A percentile compares a stretch with the other conserved stretches of the same genome.
These are phyloP conservation scores for Ophraella communa DNA, from an alignment of 2,888 invertebrate genomes.

Conservation along the genomic window DNA sequence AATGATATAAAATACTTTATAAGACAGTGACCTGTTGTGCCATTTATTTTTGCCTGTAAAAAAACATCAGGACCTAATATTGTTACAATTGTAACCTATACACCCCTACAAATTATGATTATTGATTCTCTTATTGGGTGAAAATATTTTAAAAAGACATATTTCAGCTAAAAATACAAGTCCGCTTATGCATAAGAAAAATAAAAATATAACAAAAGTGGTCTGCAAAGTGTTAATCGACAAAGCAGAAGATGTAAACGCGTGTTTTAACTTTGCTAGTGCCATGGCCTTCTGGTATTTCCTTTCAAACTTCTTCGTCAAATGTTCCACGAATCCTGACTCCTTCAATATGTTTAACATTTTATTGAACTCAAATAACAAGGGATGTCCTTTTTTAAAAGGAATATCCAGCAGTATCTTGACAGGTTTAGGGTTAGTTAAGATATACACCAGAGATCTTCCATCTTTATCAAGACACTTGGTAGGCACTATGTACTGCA, in stretches of 20 bases:
- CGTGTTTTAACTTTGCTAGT: not conserved
- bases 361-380: slow-evolving; percentile 4
- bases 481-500: slow-evolving; percentile 21
- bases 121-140: not conserved
- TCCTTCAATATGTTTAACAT: slow-evolving; percentile 7
- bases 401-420: not conserved
- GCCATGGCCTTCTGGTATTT: slow-evolving; percentile 6
- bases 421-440: not conserved
- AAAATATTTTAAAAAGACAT: not conserved
- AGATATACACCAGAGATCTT: slow-evolving; percentile 14
- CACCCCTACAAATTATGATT: no score
- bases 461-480: slow-evolving; percentile 20
- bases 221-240: not conserved
- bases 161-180: not conserved
- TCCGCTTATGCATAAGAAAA: not conserved
- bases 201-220: not conserved
- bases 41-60: no score
- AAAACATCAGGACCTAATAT: no score
- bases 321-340: slow-evolving; percentile 9
- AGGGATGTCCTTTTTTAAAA: slow-evolving; percentile 19
- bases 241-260: not conserved
- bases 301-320: not conserved
- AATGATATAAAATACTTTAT: no score
- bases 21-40: no score
- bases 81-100: no score